Conservation (phyloP, 2,888 invertebrate species). For the Exephanes ischioxanthus region DNA sequence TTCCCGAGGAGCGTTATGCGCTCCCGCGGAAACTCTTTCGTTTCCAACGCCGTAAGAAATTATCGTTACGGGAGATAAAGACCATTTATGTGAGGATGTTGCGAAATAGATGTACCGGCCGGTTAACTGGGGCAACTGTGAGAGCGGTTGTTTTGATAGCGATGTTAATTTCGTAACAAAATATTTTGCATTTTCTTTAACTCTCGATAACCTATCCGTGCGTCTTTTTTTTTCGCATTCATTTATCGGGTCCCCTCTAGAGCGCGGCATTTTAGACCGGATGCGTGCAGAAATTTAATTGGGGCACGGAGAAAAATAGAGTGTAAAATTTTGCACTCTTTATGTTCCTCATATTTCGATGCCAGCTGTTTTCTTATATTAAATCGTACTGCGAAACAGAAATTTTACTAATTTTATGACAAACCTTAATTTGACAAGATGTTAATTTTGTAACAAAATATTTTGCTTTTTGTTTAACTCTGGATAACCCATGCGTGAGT, state of each 20-base stretch:
- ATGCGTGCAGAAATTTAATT: too few relatives aligned
- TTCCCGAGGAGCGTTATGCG: conserved; percentile 27
- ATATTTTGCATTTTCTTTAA: conserved; percentile 12
- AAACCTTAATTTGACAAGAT: neutral
- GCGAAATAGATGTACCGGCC: conserved; percentile 11
- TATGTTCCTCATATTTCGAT: too few relatives aligned
- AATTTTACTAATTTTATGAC: too few relatives aligned
- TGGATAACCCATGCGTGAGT: neutral
- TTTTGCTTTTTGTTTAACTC: neutral
- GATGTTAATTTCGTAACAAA: neutral
- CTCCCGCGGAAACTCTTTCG: conserved; percentile 38
- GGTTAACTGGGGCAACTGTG: conserved; percentile 1
- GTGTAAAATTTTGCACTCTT: too few relatives aligned
- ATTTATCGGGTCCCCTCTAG: neutral
- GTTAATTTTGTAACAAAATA: neutral
- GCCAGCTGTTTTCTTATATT: too few relatives aligned
- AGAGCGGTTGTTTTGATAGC: neutral
- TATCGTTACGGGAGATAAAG: conserved; percentile 53
- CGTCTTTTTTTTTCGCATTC: neutral
- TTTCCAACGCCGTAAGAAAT: conserved; percentile 35
- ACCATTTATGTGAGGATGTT: neutral
- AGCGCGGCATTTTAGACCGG: neutral
- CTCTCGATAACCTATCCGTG: neutral
- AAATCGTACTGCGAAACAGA: too few relatives aligned
- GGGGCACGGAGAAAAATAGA: too few relatives aligned